Conservation (phyloP, 2,113 vertebrate species). For the Pygoscelis antarcticus region DNA sequence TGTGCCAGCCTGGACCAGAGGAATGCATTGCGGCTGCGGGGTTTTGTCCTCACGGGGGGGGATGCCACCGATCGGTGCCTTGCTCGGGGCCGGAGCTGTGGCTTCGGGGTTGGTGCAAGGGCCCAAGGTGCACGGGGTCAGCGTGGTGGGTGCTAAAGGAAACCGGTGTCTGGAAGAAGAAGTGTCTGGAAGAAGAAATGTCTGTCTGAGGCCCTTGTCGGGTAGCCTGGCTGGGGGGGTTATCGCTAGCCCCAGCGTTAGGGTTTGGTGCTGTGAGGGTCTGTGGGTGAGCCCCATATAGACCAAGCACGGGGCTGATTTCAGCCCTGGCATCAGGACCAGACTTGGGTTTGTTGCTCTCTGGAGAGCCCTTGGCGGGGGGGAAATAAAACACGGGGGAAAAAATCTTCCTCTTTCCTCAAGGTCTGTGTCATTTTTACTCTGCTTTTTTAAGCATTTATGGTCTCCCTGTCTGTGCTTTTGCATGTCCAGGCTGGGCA, state of each 20-base stretch:
- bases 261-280: neutral
- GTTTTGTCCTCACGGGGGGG: neutral
- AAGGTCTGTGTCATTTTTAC: neutral
- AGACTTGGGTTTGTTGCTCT: neutral
- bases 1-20: neutral
- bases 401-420: neutral
- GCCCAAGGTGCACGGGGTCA: neutral
- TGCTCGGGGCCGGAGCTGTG: neutral
- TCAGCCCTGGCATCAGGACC: neutral
- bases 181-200: neutral
- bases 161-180: neutral
- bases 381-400: neutral
- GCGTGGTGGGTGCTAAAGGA: neutral
- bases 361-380: neutral
- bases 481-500: neutral
- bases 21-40: rapidly evolving
- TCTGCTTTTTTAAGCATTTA: neutral
- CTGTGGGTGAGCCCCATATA: neutral
- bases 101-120: neutral
- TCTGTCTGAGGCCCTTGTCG: neutral
- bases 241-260: neutral
- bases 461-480: neutral
- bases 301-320: neutral
- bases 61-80: neutral
- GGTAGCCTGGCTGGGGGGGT: neutral